These are phyloP conservation scores for Astyanax mexicanus DNA, from an alignment of 2,797 vertebrate species.

Conservation along the genomic window DNA sequence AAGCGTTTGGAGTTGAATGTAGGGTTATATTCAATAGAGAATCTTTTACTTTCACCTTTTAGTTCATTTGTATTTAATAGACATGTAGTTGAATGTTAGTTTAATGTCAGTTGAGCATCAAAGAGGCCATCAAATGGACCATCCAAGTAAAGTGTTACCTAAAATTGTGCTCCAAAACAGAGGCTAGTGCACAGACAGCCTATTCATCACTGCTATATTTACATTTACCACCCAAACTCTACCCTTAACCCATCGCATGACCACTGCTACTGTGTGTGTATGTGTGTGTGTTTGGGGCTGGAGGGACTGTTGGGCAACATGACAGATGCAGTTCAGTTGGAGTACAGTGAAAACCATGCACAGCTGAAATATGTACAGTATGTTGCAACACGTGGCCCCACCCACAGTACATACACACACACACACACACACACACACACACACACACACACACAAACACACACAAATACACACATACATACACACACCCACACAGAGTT, in stretches of 20 bases:
- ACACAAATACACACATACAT: conserved; percentile 5
- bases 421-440: conserved; percentile 8
- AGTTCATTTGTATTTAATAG: too few relatives aligned
- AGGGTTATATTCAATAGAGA: too few relatives aligned
- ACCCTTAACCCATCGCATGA: not conserved
- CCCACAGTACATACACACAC: not conserved
- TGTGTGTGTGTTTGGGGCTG: not conserved
- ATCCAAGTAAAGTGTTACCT: not conserved
- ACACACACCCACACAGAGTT: conserved; percentile 15
- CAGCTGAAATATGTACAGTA: conserved; percentile 6
- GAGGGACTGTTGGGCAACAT: not conserved
- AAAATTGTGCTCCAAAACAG: conserved; percentile 4
- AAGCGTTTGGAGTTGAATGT: too few relatives aligned
- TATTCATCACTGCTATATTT: conserved; percentile 61
- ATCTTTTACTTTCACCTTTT: too few relatives aligned
- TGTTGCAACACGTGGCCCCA: conserved; percentile 4
- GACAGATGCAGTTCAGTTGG: conserved; percentile 14
- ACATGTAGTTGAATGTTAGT: too few relatives aligned
- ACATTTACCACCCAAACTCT: conserved; percentile 15
- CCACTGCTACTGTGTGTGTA: not conserved
- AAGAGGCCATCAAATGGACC: too few relatives aligned
- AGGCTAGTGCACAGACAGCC: conserved; percentile 33
- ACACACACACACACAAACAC: conserved; percentile 7
- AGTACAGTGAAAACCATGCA: not conserved
- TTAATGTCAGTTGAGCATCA: too few relatives aligned